phyloP scores from a whole-genome alignment of 2,888 invertebrate species.

The Cheiracanthium punctorium region DNA sequence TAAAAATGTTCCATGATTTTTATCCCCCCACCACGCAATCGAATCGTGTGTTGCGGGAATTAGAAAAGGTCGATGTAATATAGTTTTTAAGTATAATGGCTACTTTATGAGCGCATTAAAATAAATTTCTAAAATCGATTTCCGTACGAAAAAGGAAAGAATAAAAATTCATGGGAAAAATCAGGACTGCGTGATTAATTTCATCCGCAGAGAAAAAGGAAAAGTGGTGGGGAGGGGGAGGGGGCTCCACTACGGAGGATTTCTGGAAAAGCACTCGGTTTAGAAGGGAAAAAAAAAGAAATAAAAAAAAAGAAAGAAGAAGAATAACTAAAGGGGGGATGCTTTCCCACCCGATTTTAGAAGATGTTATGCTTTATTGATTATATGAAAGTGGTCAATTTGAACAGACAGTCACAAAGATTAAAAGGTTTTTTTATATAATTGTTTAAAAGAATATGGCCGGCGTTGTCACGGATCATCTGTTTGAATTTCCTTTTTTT shows the following conservation, averaged over 20 bases:
- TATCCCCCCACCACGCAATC: conserved; percentile 8
- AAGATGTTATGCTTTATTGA: conserved; percentile 7
- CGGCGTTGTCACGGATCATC: neutral
- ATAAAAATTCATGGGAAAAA: conserved; percentile 52
- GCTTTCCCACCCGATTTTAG: conserved; percentile 44
- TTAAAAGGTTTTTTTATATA: neutral
- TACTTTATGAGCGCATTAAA: conserved; percentile 64
- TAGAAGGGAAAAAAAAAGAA: neutral
- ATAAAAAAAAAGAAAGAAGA: neutral
- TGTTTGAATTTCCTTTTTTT: neutral
- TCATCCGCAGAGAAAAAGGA: conserved; percentile 30
- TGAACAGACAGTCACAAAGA: conserved; percentile 27
- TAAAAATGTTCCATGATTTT: neutral
- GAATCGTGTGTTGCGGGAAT: conserved; percentile 35
- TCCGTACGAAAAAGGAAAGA: neutral
- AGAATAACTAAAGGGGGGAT: conserved; percentile 32
- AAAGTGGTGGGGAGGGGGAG: too few relatives aligned
- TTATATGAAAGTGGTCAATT: conserved; percentile 53
- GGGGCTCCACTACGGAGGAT: conserved; percentile 10
- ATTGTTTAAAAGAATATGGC: neutral
- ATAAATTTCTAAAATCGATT: conserved; percentile 61
- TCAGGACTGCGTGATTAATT: conserved; percentile 63
- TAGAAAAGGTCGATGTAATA: conserved; percentile 53
- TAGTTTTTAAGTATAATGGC: conserved; percentile 64
- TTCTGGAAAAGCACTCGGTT: conserved; percentile 19